Conservation (phyloP, 2,888 invertebrate genomes). For the Elmis aenea region DNA sequence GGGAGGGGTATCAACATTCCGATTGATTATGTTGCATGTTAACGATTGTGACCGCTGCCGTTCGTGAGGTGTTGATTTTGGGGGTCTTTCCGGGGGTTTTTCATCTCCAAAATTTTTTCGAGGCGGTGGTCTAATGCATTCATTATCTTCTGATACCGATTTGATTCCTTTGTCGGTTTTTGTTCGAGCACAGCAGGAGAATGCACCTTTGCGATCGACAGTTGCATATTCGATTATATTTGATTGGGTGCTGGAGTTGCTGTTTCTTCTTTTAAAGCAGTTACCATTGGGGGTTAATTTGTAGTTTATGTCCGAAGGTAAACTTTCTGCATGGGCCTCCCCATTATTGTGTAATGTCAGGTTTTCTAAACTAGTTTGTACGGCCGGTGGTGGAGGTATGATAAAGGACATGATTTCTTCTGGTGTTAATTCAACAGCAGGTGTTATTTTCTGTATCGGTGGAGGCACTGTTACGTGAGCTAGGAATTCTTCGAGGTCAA, state of each 20-base stretch:
- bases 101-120: constrained; percentile 54
- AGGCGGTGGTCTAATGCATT: constrained; percentile 57
- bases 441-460: constrained; percentile 68
- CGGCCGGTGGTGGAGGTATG: constrained; percentile 71
- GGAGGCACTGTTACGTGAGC: constrained; percentile 79
- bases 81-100: constrained; percentile 64
- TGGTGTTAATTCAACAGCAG: constrained; percentile 71
- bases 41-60: constrained; percentile 57
- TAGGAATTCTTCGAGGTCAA: constrained; percentile 75
- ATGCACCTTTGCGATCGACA: constrained; percentile 65
- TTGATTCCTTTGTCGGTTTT: constrained; percentile 49
- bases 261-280: constrained; percentile 42
- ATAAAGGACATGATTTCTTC: constrained; percentile 83
- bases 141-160: constrained; percentile 40
- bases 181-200: constrained; percentile 65
- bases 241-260: constrained; percentile 50
- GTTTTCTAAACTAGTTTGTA: constrained; percentile 27
- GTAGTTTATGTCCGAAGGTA: constrained; percentile 8
- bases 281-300: constrained; percentile 11
- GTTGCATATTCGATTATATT: constrained; percentile 68
- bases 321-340: constrained; percentile 11
- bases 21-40: constrained; percentile 25
- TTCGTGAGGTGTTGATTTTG: constrained; percentile 54
- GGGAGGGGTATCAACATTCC: constrained; percentile 40
- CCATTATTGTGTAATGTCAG: constrained; percentile 19